A percentile compares a stretch with the other conserved stretches of the same genome.
Evolutionary conservation across 2,888 invertebrate species (phyloP).

Genomic region (Lepeophtheirus nordmannii): DNA sequence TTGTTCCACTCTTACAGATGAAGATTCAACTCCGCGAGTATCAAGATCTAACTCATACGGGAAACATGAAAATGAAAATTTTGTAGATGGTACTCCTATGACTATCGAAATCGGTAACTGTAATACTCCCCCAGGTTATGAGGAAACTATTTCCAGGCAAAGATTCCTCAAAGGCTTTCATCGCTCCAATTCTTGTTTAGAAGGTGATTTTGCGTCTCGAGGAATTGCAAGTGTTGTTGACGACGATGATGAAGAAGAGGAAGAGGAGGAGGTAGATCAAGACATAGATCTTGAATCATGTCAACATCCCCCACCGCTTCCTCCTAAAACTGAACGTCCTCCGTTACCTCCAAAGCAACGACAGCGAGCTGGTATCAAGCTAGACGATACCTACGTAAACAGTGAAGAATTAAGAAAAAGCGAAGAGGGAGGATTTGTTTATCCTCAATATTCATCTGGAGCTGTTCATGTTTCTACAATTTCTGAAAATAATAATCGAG

Average conservation of each 20-base stretch:
- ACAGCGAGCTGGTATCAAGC: constrained; percentile 16
- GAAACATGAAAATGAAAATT: constrained; percentile 20
- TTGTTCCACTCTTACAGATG: constrained; percentile 38
- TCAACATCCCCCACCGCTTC: constrained; percentile 28
- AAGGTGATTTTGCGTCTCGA: background rate
- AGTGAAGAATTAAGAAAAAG: constrained; percentile 4
- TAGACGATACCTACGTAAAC: constrained; percentile 22
- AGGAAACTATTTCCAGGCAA: constrained; percentile 30
- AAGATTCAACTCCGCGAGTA: constrained; percentile 38
- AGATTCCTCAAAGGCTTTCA: constrained; percentile 26
- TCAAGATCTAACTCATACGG: constrained; percentile 30
- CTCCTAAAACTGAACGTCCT: constrained; percentile 30
- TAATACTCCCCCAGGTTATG: constrained; percentile 30
- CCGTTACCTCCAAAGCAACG: constrained; percentile 30
- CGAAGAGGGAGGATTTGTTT: constrained; percentile 14
- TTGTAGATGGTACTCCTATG: constrained; percentile 27
- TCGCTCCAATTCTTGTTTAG: constrained; percentile 16
- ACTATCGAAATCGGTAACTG: constrained; percentile 20
- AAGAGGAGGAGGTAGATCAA: constrained; percentile 27
- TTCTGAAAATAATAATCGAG: background rate
- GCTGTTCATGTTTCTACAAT: background rate
- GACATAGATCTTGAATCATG: constrained; percentile 29
- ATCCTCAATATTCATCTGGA: background rate
- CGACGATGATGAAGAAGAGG: background rate
- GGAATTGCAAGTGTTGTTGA: constrained; percentile 22